Conservation (phyloP, 2,113 vertebrate genomes). For the Pica pica region DNA sequence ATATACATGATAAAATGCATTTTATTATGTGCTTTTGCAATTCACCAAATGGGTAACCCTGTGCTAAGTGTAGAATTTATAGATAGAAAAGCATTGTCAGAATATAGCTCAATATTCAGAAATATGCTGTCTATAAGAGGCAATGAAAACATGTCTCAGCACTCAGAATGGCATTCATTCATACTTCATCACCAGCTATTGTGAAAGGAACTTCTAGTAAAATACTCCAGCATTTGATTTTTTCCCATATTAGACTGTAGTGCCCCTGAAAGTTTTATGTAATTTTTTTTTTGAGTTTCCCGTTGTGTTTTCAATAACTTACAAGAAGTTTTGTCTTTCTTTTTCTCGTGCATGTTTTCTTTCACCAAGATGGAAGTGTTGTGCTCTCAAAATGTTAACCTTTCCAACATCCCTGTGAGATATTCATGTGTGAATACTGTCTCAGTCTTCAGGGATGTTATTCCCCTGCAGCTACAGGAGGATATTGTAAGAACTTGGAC, state of each 20-base stretch:
- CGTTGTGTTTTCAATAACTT: not conserved
- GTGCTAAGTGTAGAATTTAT: conserved; percentile 29
- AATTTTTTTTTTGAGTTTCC: not conserved
- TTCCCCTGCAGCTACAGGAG: not conserved
- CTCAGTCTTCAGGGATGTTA: not conserved
- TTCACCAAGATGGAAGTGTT: not conserved
- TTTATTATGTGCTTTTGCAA: conserved; percentile 40
- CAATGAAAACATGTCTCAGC: not conserved
- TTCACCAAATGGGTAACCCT: conserved; percentile 40
- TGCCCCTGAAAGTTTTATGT: not conserved
- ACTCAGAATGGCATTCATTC: not conserved
- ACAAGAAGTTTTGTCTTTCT: not conserved
- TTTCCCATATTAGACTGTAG: not conserved
- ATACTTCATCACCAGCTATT: conserved; percentile 12
- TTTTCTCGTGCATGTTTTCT: not conserved
- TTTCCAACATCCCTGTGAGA: not conserved
- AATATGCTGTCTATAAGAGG: not conserved
- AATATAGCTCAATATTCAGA: conserved; percentile 42
- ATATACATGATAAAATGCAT: conserved; percentile 43
- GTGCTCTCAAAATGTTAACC: not conserved
- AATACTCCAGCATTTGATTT: not conserved
- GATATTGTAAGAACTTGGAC: not conserved
- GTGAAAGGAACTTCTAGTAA: not conserved
- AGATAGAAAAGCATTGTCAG: not conserved
- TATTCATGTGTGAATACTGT: not conserved